Evolutionary conservation across 2,888 invertebrate genomes (phyloP), one percentile per base, ranked within the genome.

Genomic region (Cybosia mesomella): DNA sequence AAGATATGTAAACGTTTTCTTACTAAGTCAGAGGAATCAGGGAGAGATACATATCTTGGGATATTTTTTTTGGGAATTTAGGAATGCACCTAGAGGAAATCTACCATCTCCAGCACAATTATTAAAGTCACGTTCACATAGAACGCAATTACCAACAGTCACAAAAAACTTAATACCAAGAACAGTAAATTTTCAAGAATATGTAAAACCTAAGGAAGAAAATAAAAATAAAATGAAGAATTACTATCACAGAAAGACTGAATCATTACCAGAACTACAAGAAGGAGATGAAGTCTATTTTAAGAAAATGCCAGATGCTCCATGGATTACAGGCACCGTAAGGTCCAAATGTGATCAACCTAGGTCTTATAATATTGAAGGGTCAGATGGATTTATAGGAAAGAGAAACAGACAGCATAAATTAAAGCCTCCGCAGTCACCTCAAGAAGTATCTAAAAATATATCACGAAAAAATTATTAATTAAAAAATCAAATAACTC

Each of bases 121-220:
- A 8, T 67, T 75, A 67, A 39, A 55, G 55, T 63, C 63, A 4
- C 63, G 63, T 18, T 58, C 67, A 64, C 66, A 77, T 22, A 72
- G 72, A 72, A 74, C 70, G 69, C 68, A 74, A 69, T 69, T 72
- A 73, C 70, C 73, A 55, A 64, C 64, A n/a, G n/a, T 58, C 7
- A 55, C 59, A 55, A 71, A 55, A 59, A 68, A 66, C 15, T 53
- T 59, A 57, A 71, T 61, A 67, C 58, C 57, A 66, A 75, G 53
- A 53, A 65, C 15, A 63, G 55, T 63, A 0, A 63, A 63, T 7
- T 63, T 55, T 63, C 10, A 36, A 36, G 55, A 63, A 21, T 39
- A 63, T 39, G 18, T 28, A 57, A 39, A 57, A 24, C 28, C 15
- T 7, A 57, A 24, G 10, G 18, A 39, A 39, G 13, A 57, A 39